Conservation (phyloP, 1,140 invertebrate genomes). For the Theocolax elegans region DNA sequence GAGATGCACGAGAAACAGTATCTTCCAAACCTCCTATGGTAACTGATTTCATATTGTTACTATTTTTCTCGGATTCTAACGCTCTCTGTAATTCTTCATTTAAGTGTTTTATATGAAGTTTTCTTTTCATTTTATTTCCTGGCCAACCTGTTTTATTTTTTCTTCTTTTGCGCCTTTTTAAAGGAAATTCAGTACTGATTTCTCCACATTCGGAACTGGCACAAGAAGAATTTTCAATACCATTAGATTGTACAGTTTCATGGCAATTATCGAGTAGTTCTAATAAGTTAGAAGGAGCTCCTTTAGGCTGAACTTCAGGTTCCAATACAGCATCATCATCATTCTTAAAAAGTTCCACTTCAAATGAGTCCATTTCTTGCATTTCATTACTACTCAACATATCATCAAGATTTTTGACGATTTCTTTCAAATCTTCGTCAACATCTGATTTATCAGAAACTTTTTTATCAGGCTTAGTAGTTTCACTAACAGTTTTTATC, state of each 20-base stretch:
- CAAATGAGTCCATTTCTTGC: slow-evolving; percentile 52
- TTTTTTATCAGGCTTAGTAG: slow-evolving; percentile 35
- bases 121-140: slow-evolving; percentile 66
- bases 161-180: slow-evolving; percentile 57
- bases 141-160: slow-evolving; percentile 76
- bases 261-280: slow-evolving; percentile 63
- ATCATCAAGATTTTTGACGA: slow-evolving; percentile 59
- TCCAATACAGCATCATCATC: slow-evolving; percentile 40
- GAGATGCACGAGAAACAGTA: neutral
- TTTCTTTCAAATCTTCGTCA: slow-evolving; percentile 57
- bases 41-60: slow-evolving; percentile 36
- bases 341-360: slow-evolving; percentile 46
- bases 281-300: slow-evolving; percentile 58
- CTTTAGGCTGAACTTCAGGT: slow-evolving; percentile 48
- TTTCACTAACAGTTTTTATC: slow-evolving; percentile 3
- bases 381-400: slow-evolving; percentile 51
- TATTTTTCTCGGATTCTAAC: neutral
- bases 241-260: slow-evolving; percentile 50
- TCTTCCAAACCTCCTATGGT: slow-evolving; percentile 34
- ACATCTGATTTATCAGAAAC: slow-evolving; percentile 49
- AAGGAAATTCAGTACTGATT: slow-evolving; percentile 51
- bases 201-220: slow-evolving; percentile 66
- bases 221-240: slow-evolving; percentile 60
- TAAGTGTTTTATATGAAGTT: slow-evolving; percentile 50
- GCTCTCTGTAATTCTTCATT: slow-evolving; percentile 30